These are phyloP conservation scores for Pinna nobilis DNA, from an alignment of 1,140 invertebrate genomes.

Conservation along the genomic window DNA sequence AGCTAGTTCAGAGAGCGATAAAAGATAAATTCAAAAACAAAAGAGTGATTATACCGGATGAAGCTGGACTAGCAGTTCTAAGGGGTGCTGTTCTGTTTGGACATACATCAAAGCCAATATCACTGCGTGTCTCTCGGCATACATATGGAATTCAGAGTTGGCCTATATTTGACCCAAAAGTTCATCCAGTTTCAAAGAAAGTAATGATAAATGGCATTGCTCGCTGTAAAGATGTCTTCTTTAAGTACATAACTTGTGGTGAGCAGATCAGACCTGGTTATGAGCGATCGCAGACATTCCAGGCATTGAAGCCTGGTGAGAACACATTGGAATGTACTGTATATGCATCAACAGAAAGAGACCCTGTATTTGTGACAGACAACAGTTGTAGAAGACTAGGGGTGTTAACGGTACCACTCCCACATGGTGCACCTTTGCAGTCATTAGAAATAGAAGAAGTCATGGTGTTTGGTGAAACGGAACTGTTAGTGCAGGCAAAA, in stretches of 20 bases:
- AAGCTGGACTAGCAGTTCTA: conserved; percentile 31
- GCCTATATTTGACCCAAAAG: conserved; percentile 13
- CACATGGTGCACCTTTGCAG: neutral
- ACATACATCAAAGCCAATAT: conserved; percentile 14
- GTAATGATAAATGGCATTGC: conserved; percentile 24
- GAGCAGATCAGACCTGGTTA: conserved; percentile 11
- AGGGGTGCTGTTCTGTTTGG: conserved; percentile 37
- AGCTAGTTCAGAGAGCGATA: conserved; percentile 20
- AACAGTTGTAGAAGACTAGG: conserved; percentile 20
- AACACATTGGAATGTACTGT: conserved; percentile 33
- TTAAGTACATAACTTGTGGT: conserved; percentile 30
- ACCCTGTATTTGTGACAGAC: conserved; percentile 30
- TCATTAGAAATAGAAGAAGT: conserved; percentile 30
- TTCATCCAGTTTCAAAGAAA: conserved; percentile 23
- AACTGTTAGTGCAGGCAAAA: conserved; percentile 17
- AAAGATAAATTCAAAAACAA: conserved; percentile 4
- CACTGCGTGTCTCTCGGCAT: conserved; percentile 2
- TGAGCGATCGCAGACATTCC: conserved; percentile 24
- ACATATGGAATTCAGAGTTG: conserved; percentile 38
- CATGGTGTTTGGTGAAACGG: conserved; percentile 38
- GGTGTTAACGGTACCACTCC: conserved; percentile 22
- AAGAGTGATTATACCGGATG: conserved; percentile 33
- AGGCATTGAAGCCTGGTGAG: conserved; percentile 25
- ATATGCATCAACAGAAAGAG: conserved; percentile 15
- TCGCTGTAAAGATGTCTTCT: conserved; percentile 35